Base-by-base conservation (phyloP, 2,888 invertebrate species). In the Odontocolon sp. region DNA sequence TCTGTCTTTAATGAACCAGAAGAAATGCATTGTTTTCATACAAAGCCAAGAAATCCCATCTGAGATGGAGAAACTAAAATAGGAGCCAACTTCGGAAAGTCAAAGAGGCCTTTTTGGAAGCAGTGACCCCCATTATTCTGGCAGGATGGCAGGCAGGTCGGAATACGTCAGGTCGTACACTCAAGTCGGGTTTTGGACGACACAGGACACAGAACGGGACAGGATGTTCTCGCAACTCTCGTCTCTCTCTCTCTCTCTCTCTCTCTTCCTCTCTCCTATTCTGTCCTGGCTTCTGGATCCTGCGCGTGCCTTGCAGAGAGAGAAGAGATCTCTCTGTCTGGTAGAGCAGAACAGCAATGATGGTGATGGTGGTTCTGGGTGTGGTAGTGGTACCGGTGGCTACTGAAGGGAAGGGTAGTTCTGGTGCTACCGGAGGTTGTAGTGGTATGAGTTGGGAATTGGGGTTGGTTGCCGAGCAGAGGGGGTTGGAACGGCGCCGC, bases 401-500 rank as follows among this genome's bases (percentile, higher is more conserved):
- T 57, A 38, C 59, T 45, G 66, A 54, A 52, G 66, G 31, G 61
- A 45, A 67, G 45, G 73, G 52, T 23, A 26, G 45, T 56, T 61
- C 61, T 33, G 42, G 33, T 18, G 33, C 33, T 33, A 16, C 40
- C 23, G 54, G 31, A 40, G 61, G 28, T 63, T 40, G 69, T 67
- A 3, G 33, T 64, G 38, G 70, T 67, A 42, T 42, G 77, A 64
- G 75, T 61, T 52, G 75, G 70, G 77, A 77, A 76, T 83, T 78
- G 77, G 76, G 69, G 80, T 80, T 70, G 71, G 70, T 66, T 71
- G 47, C 40, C 47, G 61, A 61, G 64, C 16, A 72, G 71, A 73
- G 74, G 73, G 79, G 78, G 28, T 56, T 56, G 70, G 61, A 75
- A 77, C 73, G 71, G 78, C 78, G 64, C 54, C 40, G 57, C 64